These are phyloP conservation scores for Melanotaenia trifasciata DNA, from an alignment of 2,797 vertebrate genomes.

Conservation along the genomic window DNA sequence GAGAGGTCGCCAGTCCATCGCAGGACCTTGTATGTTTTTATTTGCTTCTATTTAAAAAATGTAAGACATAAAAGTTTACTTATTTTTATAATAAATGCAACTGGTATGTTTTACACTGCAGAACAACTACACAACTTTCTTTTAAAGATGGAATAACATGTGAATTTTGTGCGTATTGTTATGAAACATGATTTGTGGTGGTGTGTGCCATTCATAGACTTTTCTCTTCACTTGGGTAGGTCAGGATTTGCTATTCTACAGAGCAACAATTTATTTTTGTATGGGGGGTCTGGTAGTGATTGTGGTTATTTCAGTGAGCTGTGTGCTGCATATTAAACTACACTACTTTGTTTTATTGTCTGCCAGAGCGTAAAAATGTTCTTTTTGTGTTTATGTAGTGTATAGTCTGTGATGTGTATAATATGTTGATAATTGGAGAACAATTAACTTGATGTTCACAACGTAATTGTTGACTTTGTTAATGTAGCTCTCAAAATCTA, in stretches of 20 bases:
- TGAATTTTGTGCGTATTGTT: background rate
- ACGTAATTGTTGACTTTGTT: slow-evolving; percentile 45
- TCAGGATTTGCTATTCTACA: slow-evolving; percentile 59
- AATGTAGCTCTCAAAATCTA: slow-evolving; percentile 20
- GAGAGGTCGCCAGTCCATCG: too few species aligned
- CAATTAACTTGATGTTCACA: slow-evolving; percentile 28
- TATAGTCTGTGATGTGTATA: slow-evolving; percentile 31
- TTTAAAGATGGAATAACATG: background rate
- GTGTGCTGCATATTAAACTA: slow-evolving; percentile 64
- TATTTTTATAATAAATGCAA: too few species aligned
- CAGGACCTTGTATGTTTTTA: too few species aligned
- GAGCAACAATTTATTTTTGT: slow-evolving; percentile 40
- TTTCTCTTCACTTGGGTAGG: slow-evolving; percentile 40
- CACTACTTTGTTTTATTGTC: slow-evolving; percentile 52
- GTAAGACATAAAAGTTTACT: too few species aligned
- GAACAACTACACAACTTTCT: too few species aligned
- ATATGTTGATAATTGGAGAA: slow-evolving; percentile 43
- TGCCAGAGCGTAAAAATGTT: slow-evolving; percentile 39
- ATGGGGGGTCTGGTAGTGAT: slow-evolving; percentile 51
- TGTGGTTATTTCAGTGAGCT: slow-evolving; percentile 55
- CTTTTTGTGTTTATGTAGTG: slow-evolving; percentile 50
- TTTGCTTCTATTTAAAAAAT: too few species aligned
- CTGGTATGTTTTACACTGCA: too few species aligned
- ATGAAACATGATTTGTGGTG: background rate
- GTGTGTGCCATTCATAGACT: slow-evolving; percentile 16